These are phyloP conservation scores for Dryadula phaetusa DNA, from an alignment of 2,888 invertebrate species.

Conservation along the genomic window DNA sequence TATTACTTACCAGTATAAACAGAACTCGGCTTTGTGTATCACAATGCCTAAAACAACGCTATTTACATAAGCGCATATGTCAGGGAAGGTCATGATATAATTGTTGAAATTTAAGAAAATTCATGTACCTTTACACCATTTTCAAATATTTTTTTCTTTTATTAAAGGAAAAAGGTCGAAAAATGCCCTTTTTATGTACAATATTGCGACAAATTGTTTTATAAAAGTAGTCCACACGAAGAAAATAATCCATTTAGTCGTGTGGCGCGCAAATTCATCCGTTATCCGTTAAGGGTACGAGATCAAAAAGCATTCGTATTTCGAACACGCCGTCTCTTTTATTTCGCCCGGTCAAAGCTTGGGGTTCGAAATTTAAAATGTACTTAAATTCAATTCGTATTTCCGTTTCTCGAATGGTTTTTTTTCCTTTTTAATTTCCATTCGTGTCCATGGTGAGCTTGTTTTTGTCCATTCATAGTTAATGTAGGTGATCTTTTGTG, in stretches of 20 bases:
- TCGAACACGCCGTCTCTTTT: slow-evolving; percentile 74
- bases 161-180: neutral
- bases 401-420: slow-evolving; percentile 75
- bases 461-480: slow-evolving; percentile 81
- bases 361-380: slow-evolving; percentile 78
- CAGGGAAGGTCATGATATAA: neutral
- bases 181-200: neutral
- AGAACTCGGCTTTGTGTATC: slow-evolving; percentile 52
- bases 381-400: slow-evolving; percentile 82
- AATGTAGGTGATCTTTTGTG: slow-evolving; percentile 82
- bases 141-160: slow-evolving; percentile 13
- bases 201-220: slow-evolving; percentile 53
- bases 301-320: slow-evolving; percentile 78
- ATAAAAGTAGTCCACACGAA: slow-evolving; percentile 75
- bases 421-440: slow-evolving; percentile 79
- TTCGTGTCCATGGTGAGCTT: slow-evolving; percentile 71
- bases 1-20: slow-evolving; percentile 58
- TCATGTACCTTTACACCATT: neutral
- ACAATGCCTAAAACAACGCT: neutral
- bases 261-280: slow-evolving; percentile 75
- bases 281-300: slow-evolving; percentile 76
- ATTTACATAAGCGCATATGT: neutral
- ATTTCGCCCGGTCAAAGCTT: slow-evolving; percentile 77
- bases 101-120: slow-evolving; percentile 1
- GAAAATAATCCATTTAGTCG: slow-evolving; percentile 84